Base-by-base conservation (phyloP, 2,797 vertebrate genomes). In the Ispidina picta region DNA sequence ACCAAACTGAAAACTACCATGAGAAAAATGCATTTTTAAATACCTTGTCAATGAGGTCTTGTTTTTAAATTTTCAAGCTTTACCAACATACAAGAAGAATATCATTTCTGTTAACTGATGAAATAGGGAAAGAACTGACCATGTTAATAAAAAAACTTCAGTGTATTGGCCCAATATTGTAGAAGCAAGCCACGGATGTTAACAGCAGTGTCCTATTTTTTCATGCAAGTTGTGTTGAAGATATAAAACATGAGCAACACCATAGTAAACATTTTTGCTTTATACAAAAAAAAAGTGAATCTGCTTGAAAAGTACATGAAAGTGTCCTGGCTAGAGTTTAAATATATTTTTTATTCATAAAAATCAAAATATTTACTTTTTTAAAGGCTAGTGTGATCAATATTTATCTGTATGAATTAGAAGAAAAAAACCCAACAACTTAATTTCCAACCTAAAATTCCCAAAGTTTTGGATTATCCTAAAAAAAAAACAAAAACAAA, bases 241-340 rank as follows among this genome's bases (percentile, higher is more conserved):
- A 62, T 44, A 68, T 19, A 88, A 89, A 87, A 19, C 19, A 81
- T n/a, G 39, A 70, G 28, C 66, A 90, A 87, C 58, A 94, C 28
- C 60, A 68, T 4, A 72, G 54, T 75, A 81, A 92, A 89, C 56
- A 46, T 79, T 88, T 92, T 83, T 44, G 88, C 76, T 89, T 91
- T 12, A 79, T 74, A 91, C 66, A 88, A 89, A 90, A 58, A 90
- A 58, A 89, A 83, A 87, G 54, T 83, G 68, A 83, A 76, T 79
- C 64, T 93, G 77, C 44, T 85, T 88, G 83, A 79, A 89, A 93
- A 95, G 77, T 89, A 88, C 83, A 74, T 90, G 88, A 87, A 82
- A 82, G 43, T 93, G 73, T 64, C 26, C 83, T 89, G 85, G 49
- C 56, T 86, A 49, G 25, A 84, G 43, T 92, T 85, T 70, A 90